These are phyloP conservation scores for Atherinomorus stipes DNA, from an alignment of 2,113 vertebrate genomes.

Conservation along the genomic window DNA sequence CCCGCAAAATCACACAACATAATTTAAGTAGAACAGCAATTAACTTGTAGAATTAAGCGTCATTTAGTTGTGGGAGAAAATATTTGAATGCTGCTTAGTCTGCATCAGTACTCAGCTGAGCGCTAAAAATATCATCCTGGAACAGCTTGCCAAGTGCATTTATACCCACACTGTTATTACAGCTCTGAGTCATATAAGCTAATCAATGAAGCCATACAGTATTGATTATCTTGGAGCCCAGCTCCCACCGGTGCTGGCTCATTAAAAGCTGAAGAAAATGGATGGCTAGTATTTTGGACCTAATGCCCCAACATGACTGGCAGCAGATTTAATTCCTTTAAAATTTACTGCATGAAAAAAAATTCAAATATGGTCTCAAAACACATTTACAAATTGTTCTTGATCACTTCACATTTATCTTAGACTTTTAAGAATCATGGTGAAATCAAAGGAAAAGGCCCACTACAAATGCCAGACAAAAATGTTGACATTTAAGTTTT, in stretches of 20 bases:
- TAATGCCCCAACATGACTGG: slow-evolving; percentile 27
- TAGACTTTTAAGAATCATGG: not conserved
- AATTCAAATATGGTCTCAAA: not conserved
- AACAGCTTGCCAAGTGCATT: slow-evolving; percentile 34
- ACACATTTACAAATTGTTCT: not conserved
- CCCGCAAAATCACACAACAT: slow-evolving; percentile 9
- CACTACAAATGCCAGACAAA: too few relatives aligned
- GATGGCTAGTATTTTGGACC: slow-evolving; percentile 27
- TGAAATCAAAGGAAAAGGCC: too few relatives aligned
- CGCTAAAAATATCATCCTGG: slow-evolving; percentile 15
- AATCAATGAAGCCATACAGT: slow-evolving; percentile 40
- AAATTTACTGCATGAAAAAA: slow-evolving; percentile 7
- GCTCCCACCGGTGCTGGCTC: slow-evolving; percentile 10
- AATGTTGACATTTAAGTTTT: too few relatives aligned
- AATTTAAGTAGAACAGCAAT: not conserved
- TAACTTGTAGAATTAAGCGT: not conserved
- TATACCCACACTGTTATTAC: not conserved
- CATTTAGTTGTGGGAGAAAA: slow-evolving; percentile 5
- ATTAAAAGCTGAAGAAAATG: slow-evolving; percentile 50
- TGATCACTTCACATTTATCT: not conserved
- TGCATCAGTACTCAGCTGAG: not conserved
- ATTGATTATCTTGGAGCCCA: slow-evolving; percentile 39
- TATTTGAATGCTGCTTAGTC: not conserved
- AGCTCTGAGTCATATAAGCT: slow-evolving; percentile 33
- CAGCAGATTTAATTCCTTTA: slow-evolving; percentile 16